Percentiles rank a stretch among this genome's conserved stretches.
These are phyloP conservation scores for Ischnura elegans DNA, from an alignment of 2,888 invertebrate species.

Conservation along the genomic window DNA sequence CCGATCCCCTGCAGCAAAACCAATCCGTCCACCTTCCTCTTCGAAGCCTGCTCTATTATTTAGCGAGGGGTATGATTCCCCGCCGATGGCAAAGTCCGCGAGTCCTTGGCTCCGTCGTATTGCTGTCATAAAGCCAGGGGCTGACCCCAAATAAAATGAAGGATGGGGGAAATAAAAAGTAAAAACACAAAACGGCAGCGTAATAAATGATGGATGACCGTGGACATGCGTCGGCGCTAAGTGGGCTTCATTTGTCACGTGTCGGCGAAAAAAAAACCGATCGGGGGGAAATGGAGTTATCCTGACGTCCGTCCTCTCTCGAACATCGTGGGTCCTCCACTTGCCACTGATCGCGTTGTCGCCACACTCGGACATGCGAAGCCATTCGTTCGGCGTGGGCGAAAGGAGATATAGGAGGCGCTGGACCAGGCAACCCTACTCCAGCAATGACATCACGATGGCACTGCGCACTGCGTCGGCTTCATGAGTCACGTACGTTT, in stretches of 20 bases:
- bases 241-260: conserved; percentile 64
- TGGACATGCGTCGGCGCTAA: conserved; percentile 51
- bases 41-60: conserved; percentile 36
- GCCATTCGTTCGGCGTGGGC: not conserved
- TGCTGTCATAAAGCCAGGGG: conserved; percentile 34
- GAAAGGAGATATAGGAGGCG: too few relatives aligned
- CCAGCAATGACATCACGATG: not conserved
- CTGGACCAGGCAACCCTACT: not conserved
- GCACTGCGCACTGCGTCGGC: not conserved
- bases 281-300: conserved; percentile 47
- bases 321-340: not conserved
- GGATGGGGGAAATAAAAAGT: not conserved
- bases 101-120: conserved; percentile 7
- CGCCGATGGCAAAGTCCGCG: conserved; percentile 32
- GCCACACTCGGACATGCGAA: not conserved
- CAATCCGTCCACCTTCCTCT: not conserved
- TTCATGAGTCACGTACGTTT: not conserved
- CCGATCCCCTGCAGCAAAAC: not conserved
- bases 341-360: not conserved
- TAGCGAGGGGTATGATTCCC: conserved; percentile 14
- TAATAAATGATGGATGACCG: conserved; percentile 52
- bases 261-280: conserved; percentile 2
- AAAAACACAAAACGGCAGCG: not conserved
- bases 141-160: conserved; percentile 23
- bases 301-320: conserved; percentile 6